Evolutionary conservation across 2,888 invertebrate species (phyloP).

Genomic region (Oconnorella tubifera): DNA sequence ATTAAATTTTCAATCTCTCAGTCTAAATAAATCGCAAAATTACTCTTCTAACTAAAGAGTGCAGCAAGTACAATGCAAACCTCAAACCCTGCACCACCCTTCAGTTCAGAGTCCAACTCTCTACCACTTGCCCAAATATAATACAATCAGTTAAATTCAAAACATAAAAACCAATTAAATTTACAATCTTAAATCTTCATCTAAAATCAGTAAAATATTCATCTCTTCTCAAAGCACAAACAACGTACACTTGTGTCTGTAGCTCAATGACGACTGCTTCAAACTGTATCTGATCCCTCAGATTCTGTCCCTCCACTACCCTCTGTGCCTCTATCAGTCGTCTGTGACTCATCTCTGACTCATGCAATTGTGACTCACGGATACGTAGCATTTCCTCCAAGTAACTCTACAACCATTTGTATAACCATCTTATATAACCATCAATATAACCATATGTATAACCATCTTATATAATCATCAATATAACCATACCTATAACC

Average conservation of each 20-base stretch:
- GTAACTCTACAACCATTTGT: conserved; percentile 43
- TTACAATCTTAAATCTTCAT: not conserved
- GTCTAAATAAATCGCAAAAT: no score
- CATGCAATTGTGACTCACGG: conserved; percentile 36
- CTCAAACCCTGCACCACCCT: no score
- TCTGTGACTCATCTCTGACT: not conserved
- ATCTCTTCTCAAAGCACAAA: not conserved
- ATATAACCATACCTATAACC: no score
- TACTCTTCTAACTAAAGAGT: no score
- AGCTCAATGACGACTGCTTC: conserved; percentile 23
- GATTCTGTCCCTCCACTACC: conserved; percentile 13
- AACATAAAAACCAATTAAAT: not conserved
- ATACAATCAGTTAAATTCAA: not conserved
- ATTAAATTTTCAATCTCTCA: no score
- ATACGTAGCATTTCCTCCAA: conserved; percentile 42
- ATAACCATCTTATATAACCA: no score
- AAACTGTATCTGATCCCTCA: conserved; percentile 17
- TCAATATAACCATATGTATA: not conserved
- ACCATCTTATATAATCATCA: no score
- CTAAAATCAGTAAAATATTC: not conserved
- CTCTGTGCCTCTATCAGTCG: conserved; percentile 34
- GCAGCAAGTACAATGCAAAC: no score
- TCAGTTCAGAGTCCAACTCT: no score
- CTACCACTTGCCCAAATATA: not conserved
- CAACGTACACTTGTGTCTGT: conserved; percentile 23